Evolutionary conservation across 2,888 invertebrate species (phyloP).

Genomic region (Chloromyia formosa): DNA sequence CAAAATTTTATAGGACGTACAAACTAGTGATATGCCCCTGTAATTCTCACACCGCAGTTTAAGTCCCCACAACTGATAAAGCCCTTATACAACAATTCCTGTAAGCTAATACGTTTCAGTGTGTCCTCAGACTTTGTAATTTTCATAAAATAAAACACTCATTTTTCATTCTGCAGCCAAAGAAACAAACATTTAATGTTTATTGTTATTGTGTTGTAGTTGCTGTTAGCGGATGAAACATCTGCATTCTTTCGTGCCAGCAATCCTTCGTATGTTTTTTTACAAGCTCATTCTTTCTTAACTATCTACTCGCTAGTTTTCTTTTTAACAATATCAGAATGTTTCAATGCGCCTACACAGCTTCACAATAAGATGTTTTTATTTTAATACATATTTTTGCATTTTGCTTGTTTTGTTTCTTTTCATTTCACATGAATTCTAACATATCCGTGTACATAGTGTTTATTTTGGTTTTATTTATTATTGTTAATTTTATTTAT

Average conservation of each 20-base stretch:
- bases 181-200: conserved; percentile 24
- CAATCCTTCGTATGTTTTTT: not conserved
- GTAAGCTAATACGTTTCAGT: too few species aligned
- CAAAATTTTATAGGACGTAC: too few species aligned
- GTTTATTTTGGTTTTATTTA: too few species aligned
- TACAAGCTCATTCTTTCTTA: not conserved
- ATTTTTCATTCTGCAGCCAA: conserved; percentile 16
- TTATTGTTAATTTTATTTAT: too few species aligned
- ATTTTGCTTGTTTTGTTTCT: conserved; percentile 2
- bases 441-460: conserved; percentile 10
- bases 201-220: conserved; percentile 14
- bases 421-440: not conserved
- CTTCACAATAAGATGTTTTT: not conserved
- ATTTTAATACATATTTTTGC: not conserved
- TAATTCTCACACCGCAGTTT: too few species aligned
- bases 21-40: too few species aligned
- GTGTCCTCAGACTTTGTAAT: too few species aligned
- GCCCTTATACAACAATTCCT: too few species aligned
- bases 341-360: not conserved
- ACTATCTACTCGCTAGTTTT: too few species aligned
- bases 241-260: not conserved
- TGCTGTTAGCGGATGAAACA: not conserved
- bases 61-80: too few species aligned
- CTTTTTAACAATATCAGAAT: too few species aligned
- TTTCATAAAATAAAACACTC: not conserved